Evolutionary conservation across 2,888 invertebrate genomes (phyloP).

Genomic region (Thecophora atra): DNA sequence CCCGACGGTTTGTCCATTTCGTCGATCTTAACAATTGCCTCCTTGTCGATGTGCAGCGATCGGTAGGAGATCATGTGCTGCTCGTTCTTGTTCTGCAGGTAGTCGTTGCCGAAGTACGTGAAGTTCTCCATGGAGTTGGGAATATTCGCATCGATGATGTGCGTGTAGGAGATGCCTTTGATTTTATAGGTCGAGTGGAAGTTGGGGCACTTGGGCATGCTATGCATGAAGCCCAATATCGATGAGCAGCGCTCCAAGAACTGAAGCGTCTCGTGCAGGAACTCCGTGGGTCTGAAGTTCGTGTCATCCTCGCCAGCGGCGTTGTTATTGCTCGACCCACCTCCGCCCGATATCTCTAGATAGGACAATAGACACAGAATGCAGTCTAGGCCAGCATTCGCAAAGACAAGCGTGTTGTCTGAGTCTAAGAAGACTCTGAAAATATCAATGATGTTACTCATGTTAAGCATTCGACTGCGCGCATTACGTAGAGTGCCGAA

Average conservation of each 20-base stretch:
- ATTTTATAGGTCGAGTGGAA: slow-evolving; percentile 89
- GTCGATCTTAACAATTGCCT: slow-evolving; percentile 66
- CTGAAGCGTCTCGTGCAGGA: slow-evolving; percentile 78
- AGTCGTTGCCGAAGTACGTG: slow-evolving; percentile 74
- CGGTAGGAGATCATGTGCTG: slow-evolving; percentile 70
- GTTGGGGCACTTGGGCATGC: slow-evolving; percentile 93
- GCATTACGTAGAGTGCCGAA: slow-evolving; percentile 94
- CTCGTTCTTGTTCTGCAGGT: slow-evolving; percentile 71
- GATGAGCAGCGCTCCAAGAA: slow-evolving; percentile 87
- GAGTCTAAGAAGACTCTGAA: slow-evolving; percentile 93
- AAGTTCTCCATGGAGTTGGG: slow-evolving; percentile 77
- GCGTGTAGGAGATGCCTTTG: slow-evolving; percentile 79
- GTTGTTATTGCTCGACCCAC: slow-evolving; percentile 76
- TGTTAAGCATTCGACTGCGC: slow-evolving; percentile 71
- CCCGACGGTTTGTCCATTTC: slow-evolving; percentile 81
- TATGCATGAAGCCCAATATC: slow-evolving; percentile 90
- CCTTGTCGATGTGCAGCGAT: slow-evolving; percentile 66
- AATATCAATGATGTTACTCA: slow-evolving; percentile 83
- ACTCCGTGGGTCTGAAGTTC: slow-evolving; percentile 66
- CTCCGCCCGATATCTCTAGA: slow-evolving; percentile 66
- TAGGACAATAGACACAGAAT: slow-evolving; percentile 86
- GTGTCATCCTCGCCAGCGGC: slow-evolving; percentile 67
- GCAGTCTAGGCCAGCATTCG: slow-evolving; percentile 93
- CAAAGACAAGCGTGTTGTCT: slow-evolving; percentile 91
- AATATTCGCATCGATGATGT: slow-evolving; percentile 85